phyloP scores from a whole-genome alignment of 2,113 vertebrate genomes.

The Seriola quinqueradiata region DNA sequence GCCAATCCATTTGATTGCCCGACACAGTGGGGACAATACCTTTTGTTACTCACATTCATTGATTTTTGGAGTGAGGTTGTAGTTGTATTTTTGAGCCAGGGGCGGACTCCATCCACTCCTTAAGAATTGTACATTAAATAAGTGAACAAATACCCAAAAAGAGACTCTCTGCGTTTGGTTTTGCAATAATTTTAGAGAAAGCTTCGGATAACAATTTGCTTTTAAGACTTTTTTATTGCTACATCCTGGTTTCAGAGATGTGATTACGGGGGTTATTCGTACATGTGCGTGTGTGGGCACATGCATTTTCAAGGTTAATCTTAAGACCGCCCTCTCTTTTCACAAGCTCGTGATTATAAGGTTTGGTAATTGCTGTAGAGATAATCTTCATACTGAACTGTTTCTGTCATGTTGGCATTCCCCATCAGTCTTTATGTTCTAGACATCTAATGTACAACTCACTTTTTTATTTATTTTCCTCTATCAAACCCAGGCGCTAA shows the following conservation, averaged over 20 bases:
- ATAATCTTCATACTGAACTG: conserved; percentile 45
- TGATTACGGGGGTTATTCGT: conserved; percentile 15
- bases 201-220: background rate
- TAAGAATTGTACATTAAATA: background rate
- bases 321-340: conserved; percentile 13
- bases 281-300: conserved; percentile 37
- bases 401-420: conserved; percentile 42
- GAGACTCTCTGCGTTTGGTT: background rate
- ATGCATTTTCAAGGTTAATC: conserved; percentile 36
- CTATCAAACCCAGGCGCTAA: conserved; percentile 4
- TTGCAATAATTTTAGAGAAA: background rate
- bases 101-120: conserved; percentile 2
- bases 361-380: conserved; percentile 44
- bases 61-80: conserved; percentile 14
- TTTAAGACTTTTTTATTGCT: background rate
- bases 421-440: conserved; percentile 29
- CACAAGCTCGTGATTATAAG: conserved; percentile 53
- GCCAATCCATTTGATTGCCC: conserved; percentile 54
- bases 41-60: conserved; percentile 20
- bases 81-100: conserved; percentile 1
- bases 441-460: conserved; percentile 7
- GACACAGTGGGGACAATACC: conserved; percentile 23
- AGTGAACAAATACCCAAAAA: background rate
- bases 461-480: background rate
- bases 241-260: conserved; percentile 13